Evolutionary conservation across 2,888 invertebrate species (phyloP).

Genomic region (Celastrina argiolus): DNA sequence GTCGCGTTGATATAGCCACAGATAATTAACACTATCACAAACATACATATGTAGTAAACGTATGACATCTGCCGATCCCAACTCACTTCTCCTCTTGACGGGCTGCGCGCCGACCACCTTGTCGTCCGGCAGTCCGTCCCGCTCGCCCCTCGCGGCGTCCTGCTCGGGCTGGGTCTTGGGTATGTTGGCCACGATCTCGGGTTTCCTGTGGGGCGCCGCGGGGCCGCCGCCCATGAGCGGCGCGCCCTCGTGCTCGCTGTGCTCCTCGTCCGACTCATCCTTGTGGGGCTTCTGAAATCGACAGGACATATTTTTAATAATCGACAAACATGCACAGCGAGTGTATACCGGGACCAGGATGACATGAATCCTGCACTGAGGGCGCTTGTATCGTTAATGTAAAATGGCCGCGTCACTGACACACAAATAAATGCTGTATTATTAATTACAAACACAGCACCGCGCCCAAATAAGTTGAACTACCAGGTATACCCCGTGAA

Average conservation of each 20-base stretch:
- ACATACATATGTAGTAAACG: neutral
- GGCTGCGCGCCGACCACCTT: slow-evolving; percentile 61
- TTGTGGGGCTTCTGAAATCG: slow-evolving; percentile 41
- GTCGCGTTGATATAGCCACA: too few relatives aligned
- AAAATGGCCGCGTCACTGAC: too few relatives aligned
- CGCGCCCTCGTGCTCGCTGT: slow-evolving; percentile 64
- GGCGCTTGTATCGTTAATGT: too few relatives aligned
- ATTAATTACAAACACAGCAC: too few relatives aligned
- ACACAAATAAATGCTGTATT: too few relatives aligned
- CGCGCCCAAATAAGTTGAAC: too few relatives aligned
- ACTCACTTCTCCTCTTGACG: slow-evolving; percentile 69
- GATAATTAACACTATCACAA: too few relatives aligned
- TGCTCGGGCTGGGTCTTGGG: slow-evolving; percentile 54
- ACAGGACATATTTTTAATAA: neutral
- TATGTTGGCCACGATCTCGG: slow-evolving; percentile 65
- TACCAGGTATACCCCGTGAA: too few relatives aligned
- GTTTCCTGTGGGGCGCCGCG: slow-evolving; percentile 57
- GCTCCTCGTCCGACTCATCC: slow-evolving; percentile 62
- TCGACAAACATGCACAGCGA: too few relatives aligned
- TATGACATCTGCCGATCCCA: too few relatives aligned
- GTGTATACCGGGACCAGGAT: too few relatives aligned
- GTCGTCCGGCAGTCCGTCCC: slow-evolving; percentile 36
- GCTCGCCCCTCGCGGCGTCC: slow-evolving; percentile 36
- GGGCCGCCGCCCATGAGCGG: slow-evolving; percentile 68
- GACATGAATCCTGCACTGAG: too few relatives aligned